Conservation (phyloP, 2,797 vertebrate genomes). For the Amazona ochrocephala region DNA sequence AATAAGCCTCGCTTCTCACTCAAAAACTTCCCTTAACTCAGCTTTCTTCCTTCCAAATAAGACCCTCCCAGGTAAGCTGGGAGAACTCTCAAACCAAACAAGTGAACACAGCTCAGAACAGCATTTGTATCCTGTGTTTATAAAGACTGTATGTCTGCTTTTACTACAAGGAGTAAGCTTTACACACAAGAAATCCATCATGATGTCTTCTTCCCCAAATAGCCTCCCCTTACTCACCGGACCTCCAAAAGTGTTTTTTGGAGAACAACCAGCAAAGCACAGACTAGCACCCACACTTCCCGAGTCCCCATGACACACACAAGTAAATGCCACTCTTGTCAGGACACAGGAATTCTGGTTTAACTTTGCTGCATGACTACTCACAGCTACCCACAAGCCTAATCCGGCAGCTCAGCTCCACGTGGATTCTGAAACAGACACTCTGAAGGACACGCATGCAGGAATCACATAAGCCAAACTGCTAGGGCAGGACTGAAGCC, state of each 20-base stretch:
- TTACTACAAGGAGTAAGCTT: not conserved
- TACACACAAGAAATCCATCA: not conserved
- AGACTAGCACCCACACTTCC: not conserved
- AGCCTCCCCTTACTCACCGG: not conserved
- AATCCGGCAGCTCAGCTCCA: not conserved
- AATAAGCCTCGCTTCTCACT: not conserved
- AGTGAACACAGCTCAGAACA: not conserved
- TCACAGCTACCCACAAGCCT: not conserved
- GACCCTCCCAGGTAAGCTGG: not conserved
- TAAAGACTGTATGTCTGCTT: not conserved
- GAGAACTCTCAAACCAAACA: not conserved
- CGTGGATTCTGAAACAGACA: not conserved
- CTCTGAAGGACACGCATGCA: not conserved
- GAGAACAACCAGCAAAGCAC: not conserved
- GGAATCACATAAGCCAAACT: not conserved
- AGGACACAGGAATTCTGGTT: conserved; percentile 9
- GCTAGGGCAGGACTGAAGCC: not conserved
- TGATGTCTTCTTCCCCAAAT: not conserved
- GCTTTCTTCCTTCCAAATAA: not conserved
- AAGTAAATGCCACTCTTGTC: not conserved
- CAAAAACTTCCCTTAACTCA: not conserved
- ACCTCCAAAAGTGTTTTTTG: not conserved
- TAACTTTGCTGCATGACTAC: not conserved
- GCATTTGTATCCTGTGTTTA: not conserved
- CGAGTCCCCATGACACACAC: not conserved